Base-by-base conservation (phyloP, 1,140 invertebrate genomes). In the Diorhabda sublineata region DNA sequence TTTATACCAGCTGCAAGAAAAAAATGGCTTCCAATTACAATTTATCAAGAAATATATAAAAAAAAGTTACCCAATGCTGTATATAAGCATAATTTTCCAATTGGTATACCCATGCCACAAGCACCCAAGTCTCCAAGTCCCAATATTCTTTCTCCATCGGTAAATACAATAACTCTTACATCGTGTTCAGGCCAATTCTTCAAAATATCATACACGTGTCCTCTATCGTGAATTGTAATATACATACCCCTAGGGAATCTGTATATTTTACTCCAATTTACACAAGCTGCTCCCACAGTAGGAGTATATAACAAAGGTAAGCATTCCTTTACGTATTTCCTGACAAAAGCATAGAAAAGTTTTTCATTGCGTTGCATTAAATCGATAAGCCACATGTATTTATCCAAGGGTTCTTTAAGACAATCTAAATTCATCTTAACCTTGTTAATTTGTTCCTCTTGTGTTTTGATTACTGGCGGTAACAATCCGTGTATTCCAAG, bases 271-370 rank as follows among this genome's bases (percentile, higher is more conserved):
- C 97, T 96, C 79, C 97, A 99, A 76, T 97, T 94, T 83, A 98
- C 96, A 81, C 98, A 99, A 0, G 97, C 97, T 73, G 94, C 83
- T 0, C 98, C 98, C 6, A 99, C 98, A 4, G 96, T 97, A 0
- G 98, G 97, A 0, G 97, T 99, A 81, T 99, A 99, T 3, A 99
- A 94, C 77, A 99, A 93, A 0, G 98, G 98, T 92, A 99, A 95
- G 84, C 97, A 90, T 76, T 94, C 88, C 79, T 97, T 93, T 65
- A 98, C 90, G 82, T 99, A 94, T 83, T 99, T 94, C 62, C 90
- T 90, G 26, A 99, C 81, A 43, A 98, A 87, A 71, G 94, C 88
- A 84, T 97, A 99, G 84, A 98, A 99, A 62, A 99, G 85, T 74
- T 94, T 90, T 83, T 98, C 95, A 82, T 98, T 98, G 81, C 95